Base-by-base conservation (phyloP, 2,797 vertebrate species). In the Myotis daubentonii region DNA sequence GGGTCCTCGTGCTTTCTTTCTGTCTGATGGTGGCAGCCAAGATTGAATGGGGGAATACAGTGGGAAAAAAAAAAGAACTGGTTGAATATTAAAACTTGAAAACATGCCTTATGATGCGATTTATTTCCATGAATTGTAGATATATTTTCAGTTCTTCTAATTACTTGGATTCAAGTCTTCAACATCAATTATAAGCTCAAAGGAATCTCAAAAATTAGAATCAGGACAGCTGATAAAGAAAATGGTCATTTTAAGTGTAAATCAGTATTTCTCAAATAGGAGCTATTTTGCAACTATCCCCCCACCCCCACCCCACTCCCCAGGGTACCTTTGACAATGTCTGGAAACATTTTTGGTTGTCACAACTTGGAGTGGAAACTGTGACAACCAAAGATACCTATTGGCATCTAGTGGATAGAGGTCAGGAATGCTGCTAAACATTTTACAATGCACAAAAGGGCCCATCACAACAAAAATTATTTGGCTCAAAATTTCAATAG, bases 31-130 rank as follows among this genome's bases (percentile, higher is more conserved):
- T 6, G 38, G 38, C 38, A 38, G 38, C 38, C 38, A 38, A 38
- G 38, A 6, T 38, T 38, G 38, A 38, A 38, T 38, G 38, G 38
- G 38, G 38, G 38, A 38, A 38, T 38, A 6, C 38, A 38, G 38
- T 38, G 38, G 5, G 5, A 6, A 38, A 38, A 38, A 38, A 38
- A 38, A 38, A 72, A 68, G 30, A 2, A 51, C 65, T 62, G n/a
- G 7, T 23, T 93, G 47, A 91, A 19, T 79, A 72, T 75, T 76
- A 84, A 68, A 60, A 82, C 13, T 88, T 75, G 5, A 92, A 94
- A 89, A 72, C 1, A 68, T 2, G 0, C 19, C 62, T 72, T 65
- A 57, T 6, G 13, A 28, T 57, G 22, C 25, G 87, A 8, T 93
- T 93, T 83, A 7, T 89, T 70, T 75, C 16, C 6, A 70, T 33